These are phyloP conservation scores for Sporophila hypoxantha DNA, from an alignment of 2,113 vertebrate genomes.

Conservation along the genomic window DNA sequence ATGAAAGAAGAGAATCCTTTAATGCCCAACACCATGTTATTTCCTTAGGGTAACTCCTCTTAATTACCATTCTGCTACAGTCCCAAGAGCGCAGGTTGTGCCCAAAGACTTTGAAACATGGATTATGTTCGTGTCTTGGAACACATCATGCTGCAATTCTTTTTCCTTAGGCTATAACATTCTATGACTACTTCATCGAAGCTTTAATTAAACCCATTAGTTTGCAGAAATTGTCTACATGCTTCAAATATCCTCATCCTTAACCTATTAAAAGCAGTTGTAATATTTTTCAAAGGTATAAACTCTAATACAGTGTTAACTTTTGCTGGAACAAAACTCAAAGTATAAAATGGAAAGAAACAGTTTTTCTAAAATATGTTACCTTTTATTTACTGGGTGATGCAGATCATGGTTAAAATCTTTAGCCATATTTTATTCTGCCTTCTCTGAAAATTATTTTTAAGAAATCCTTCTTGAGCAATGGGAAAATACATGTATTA, in stretches of 20 bases:
- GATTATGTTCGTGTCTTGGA: constrained; percentile 24
- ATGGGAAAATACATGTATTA: background rate
- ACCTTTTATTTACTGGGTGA: background rate
- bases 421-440: background rate
- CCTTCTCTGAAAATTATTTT: background rate
- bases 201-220: constrained; percentile 37
- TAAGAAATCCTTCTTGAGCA: background rate
- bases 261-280: background rate
- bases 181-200: constrained; percentile 33
- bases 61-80: constrained; percentile 24
- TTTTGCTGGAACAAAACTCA: background rate
- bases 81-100: background rate
- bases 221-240: background rate
- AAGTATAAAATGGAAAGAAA: background rate
- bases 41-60: constrained; percentile 35
- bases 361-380: background rate
- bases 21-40: constrained; percentile 27
- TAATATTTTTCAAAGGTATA: background rate
- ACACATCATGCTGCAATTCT: constrained; percentile 12
- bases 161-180: constrained; percentile 25
- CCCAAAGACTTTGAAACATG: constrained; percentile 7
- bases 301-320: background rate
- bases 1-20: constrained; percentile 2
- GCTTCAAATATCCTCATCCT: background rate
- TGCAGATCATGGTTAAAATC: background rate